Conservation (phyloP, 64 coral and sea anemone genomes). For the Actinia tenebrosa region DNA sequence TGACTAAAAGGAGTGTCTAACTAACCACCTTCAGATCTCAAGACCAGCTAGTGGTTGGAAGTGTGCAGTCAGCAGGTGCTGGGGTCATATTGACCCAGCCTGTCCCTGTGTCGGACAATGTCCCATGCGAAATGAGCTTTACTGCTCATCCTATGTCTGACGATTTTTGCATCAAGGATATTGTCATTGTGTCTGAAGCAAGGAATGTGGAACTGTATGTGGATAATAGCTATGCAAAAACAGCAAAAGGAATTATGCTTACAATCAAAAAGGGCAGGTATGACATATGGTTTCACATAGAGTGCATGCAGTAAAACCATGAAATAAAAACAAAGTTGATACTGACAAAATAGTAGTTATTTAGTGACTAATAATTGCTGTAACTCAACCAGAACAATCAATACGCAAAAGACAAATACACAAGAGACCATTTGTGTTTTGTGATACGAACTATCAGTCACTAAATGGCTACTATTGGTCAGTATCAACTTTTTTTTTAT, state of each 20-base stretch:
- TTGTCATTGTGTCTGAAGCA: conserved; percentile 95
- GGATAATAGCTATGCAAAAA: conserved; percentile 85
- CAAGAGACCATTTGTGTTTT: too few relatives aligned
- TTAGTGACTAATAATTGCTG: too few relatives aligned
- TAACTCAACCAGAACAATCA: too few relatives aligned
- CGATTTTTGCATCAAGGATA: conserved; percentile 89
- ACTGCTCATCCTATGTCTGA: conserved; percentile 92
- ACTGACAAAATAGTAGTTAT: too few relatives aligned
- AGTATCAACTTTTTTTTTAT: too few relatives aligned
- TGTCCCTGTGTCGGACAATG: conserved; percentile 49
- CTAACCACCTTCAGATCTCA: conserved; percentile 50
- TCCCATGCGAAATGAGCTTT: conserved; percentile 93
- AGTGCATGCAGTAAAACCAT: too few relatives aligned
- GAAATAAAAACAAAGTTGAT: too few relatives aligned
- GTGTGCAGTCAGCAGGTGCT: conserved; percentile 85
- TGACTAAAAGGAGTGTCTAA: too few relatives aligned
- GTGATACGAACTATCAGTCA: too few relatives aligned
- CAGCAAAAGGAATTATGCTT: conserved; percentile 92
- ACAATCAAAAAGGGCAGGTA: conserved; percentile 93
- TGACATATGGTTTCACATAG: neutral
- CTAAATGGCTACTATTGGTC: too few relatives aligned
- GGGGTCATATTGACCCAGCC: conserved; percentile 73
- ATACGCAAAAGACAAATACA: too few relatives aligned
- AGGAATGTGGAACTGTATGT: conserved; percentile 96
- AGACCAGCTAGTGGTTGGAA: conserved; percentile 90